Evolutionary conservation across 2,797 vertebrate genomes (phyloP).

Genomic region (Gallinago stenura): DNA sequence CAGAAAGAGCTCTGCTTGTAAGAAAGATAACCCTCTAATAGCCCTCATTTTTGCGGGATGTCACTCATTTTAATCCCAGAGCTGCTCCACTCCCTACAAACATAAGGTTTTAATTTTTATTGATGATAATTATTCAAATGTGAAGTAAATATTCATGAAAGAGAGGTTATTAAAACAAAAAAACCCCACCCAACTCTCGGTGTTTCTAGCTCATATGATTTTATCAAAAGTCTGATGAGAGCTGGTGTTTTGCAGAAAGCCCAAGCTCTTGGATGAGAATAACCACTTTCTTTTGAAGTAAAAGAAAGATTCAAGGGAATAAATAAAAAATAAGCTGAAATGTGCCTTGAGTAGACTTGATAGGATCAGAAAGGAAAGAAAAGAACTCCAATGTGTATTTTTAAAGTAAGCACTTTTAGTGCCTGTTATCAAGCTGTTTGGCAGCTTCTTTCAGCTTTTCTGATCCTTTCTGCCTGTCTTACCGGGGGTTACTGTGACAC

Average conservation of each 20-base stretch:
- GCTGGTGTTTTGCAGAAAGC: conserved; percentile 34
- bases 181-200: not conserved
- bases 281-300: conserved; percentile 35
- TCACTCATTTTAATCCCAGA: conserved; percentile 67
- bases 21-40: conserved; percentile 4
- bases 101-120: conserved; percentile 21
- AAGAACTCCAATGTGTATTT: not conserved
- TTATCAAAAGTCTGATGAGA: conserved; percentile 37
- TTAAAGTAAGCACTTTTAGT: not conserved
- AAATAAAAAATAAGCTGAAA: conserved; percentile 48
- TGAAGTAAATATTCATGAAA: conserved; percentile 50
- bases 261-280: not conserved
- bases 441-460: not conserved
- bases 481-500: not conserved
- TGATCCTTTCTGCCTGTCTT: not conserved
- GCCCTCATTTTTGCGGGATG: conserved; percentile 2
- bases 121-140: conserved; percentile 43
- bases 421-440: not conserved
- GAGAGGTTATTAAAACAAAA: conserved; percentile 45
- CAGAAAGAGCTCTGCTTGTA: not conserved
- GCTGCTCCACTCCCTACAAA: not conserved
- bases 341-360: not conserved
- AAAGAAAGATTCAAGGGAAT: conserved; percentile 16
- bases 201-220: conserved; percentile 3
- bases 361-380: conserved; percentile 22